Conservation (phyloP, 2,113 vertebrate genomes). For the Paramisgurnus dabryanus region DNA sequence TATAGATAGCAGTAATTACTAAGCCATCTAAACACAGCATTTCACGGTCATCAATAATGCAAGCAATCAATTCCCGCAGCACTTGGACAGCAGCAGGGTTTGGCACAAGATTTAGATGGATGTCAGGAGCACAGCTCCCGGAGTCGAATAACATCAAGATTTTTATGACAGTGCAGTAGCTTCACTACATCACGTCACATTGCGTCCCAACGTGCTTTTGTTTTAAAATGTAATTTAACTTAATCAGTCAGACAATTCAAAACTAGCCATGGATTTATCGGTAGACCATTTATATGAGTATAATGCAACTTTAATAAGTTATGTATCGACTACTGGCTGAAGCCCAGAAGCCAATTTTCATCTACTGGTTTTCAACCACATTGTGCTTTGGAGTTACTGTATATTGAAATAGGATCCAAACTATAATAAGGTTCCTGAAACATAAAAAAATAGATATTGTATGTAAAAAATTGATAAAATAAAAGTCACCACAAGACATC, state of each 20-base stretch:
- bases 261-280: slow-evolving; percentile 10
- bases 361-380: neutral
- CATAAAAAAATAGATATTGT: slow-evolving; percentile 4
- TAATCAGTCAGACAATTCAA: neutral
- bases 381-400: neutral
- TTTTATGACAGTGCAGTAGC: neutral
- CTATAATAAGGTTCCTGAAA: neutral
- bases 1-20: slow-evolving; percentile 43
- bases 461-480: neutral
- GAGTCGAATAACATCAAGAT: neutral
- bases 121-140: neutral
- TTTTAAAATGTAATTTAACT: neutral
- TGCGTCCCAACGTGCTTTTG: neutral
- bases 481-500: neutral
- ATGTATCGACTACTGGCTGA: slow-evolving; percentile 11
- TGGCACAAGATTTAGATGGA: neutral
- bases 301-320: slow-evolving; percentile 32
- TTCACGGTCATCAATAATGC: slow-evolving; percentile 48
- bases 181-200: neutral
- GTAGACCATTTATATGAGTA: neutral
- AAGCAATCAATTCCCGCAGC: slow-evolving; percentile 36
- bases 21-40: slow-evolving; percentile 51
- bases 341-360: neutral
- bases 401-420: neutral
- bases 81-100: slow-evolving; percentile 18